phyloP scores from a whole-genome alignment of 2,113 vertebrate genomes.

The Pionites leucogaster region DNA sequence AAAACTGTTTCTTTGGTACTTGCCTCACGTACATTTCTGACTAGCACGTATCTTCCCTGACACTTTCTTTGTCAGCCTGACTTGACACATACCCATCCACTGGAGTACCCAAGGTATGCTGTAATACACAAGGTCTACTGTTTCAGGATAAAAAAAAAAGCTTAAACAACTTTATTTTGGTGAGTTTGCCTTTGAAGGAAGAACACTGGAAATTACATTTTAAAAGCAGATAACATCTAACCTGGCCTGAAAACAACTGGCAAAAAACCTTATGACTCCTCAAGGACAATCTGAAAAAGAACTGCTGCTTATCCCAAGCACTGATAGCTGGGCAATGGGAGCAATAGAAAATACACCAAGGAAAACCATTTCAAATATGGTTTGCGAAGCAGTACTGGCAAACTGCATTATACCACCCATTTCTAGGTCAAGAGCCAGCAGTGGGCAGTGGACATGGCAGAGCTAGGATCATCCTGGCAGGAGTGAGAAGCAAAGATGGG shows the following conservation, averaged over 20 bases:
- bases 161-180: background rate
- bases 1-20: background rate
- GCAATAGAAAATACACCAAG: background rate
- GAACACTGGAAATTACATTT: background rate
- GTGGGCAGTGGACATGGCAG: background rate
- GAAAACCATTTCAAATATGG: background rate
- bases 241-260: background rate
- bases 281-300: background rate
- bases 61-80: background rate
- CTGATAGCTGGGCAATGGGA: background rate
- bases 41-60: fast-evolving
- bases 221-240: background rate
- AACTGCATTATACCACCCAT: background rate
- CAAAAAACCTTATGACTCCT: background rate
- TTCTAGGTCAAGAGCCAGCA: background rate
- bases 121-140: background rate
- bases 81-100: background rate
- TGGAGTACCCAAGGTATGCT: background rate
- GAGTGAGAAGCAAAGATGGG: background rate
- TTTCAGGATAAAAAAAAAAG: background rate
- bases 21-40: background rate
- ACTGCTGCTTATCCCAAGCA: background rate
- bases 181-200: background rate
- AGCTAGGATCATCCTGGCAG: background rate
- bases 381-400: background rate